Percentiles rank a stretch among this genome's conserved stretches.
These are phyloP conservation scores for Hipposideros larvatus DNA, from an alignment of 2,797 vertebrate genomes.

Conservation along the genomic window DNA sequence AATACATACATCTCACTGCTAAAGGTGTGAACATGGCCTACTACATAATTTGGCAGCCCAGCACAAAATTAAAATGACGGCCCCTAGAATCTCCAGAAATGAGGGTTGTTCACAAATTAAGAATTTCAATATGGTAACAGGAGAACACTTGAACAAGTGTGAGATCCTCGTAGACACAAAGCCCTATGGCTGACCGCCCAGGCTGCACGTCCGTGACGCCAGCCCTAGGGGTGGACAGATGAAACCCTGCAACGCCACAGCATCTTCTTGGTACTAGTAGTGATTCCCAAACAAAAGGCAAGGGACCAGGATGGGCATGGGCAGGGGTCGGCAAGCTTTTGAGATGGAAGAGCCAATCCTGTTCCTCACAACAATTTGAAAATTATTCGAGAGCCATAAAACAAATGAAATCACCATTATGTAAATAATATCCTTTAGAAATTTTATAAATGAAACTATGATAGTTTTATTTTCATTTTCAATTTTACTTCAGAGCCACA, in stretches of 20 bases:
- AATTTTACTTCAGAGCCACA: no score
- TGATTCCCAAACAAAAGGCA: neutral
- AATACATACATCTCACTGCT: neutral
- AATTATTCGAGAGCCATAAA: no score
- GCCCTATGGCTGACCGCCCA: neutral
- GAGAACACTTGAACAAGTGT: neutral
- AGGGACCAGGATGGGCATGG: neutral
- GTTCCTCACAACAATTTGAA: no score
- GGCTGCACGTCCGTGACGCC: rapidly evolving
- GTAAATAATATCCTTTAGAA: no score
- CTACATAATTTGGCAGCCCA: neutral
- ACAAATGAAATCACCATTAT: no score
- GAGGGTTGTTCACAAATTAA: neutral
- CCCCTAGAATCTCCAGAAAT: no score
- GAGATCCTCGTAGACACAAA: neutral
- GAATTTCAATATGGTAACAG: neutral
- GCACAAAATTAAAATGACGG: neutral
- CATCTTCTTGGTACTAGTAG: neutral
- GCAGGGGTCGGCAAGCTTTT: no score
- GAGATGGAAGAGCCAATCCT: no score
- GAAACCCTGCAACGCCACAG: neutral
- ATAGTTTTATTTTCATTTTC: no score
- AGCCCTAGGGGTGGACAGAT: rapidly evolving
- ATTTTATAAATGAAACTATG: no score
- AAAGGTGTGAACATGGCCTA: neutral